These are phyloP conservation scores for Athalia cordata DNA, from an alignment of 2,888 invertebrate species.

Conservation along the genomic window DNA sequence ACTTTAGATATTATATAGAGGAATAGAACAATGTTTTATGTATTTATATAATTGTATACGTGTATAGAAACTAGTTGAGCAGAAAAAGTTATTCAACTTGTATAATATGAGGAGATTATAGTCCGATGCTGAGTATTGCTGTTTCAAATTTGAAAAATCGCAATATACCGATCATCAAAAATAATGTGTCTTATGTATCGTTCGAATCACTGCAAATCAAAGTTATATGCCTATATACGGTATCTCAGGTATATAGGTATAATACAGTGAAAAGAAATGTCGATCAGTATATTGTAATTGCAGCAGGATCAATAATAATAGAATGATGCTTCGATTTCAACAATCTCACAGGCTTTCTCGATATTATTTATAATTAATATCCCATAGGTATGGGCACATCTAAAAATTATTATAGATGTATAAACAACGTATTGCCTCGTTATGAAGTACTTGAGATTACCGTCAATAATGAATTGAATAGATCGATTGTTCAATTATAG, in stretches of 20 bases:
- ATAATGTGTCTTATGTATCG: not conserved
- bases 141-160: constrained; percentile 6
- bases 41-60: constrained; percentile 26
- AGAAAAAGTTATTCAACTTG: constrained; percentile 55
- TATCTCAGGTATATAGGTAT: constrained; percentile 35
- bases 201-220: constrained; percentile 3
- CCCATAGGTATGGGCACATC: too few relatives aligned
- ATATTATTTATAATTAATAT: too few relatives aligned
- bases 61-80: constrained; percentile 64
- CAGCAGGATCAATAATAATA: not conserved
- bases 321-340: not conserved
- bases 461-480: not conserved
- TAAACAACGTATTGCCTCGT: too few relatives aligned
- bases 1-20: too few relatives aligned
- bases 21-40: not conserved
- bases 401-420: too few relatives aligned
- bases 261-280: constrained; percentile 11
- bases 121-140: constrained; percentile 57
- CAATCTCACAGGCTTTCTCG: too few relatives aligned
- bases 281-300: constrained; percentile 4
- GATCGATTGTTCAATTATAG: constrained; percentile 5
- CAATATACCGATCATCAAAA: not conserved
- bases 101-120: constrained; percentile 46
- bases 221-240: constrained; percentile 33
- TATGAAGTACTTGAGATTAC: not conserved